phyloP scores from a whole-genome alignment of 2,797 vertebrate species.

The Zenarchopterus dispar region DNA sequence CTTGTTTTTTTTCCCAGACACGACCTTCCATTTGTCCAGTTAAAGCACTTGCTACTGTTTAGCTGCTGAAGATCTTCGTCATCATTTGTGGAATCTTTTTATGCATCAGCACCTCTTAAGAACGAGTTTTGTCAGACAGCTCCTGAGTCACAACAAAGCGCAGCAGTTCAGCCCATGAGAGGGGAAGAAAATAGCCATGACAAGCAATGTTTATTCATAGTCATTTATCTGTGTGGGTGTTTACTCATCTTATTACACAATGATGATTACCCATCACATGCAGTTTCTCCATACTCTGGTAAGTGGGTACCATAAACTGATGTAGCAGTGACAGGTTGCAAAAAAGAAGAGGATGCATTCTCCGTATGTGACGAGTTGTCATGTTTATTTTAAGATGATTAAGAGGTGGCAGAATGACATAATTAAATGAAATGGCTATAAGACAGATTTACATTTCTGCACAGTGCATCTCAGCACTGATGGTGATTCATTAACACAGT shows the following conservation, averaged over 20 bases:
- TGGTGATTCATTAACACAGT: conserved; percentile 3
- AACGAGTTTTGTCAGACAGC: conserved; percentile 27
- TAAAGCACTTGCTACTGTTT: conserved; percentile 40
- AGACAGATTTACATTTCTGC: conserved; percentile 2
- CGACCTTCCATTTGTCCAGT: conserved; percentile 28
- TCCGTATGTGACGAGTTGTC: conserved; percentile 34
- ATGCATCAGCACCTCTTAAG: conserved; percentile 1
- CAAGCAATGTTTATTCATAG: conserved; percentile 52
- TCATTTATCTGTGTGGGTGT: conserved; percentile 56
- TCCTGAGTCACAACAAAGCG: conserved; percentile 48
- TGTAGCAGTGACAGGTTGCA: conserved; percentile 28
- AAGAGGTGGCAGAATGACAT: conserved; percentile 18
- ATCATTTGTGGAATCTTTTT: conserved; percentile 50
- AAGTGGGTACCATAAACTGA: conserved; percentile 31
- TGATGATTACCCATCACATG: conserved; percentile 35
- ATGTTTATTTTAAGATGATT: conserved; percentile 45
- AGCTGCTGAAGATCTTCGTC: conserved; percentile 48
- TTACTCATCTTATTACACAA: conserved; percentile 61
- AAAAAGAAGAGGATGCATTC: conserved; percentile 27
- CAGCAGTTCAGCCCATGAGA: conserved; percentile 21
- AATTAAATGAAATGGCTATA: conserved; percentile 21
- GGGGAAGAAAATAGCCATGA: conserved; percentile 23
- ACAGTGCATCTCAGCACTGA: conserved; percentile 11
- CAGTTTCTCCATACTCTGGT: conserved; percentile 18
- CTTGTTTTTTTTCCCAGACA: conserved; percentile 31